Percentiles rank a stretch among this genome's conserved stretches.
Conservation (phyloP, 92 coral and sea anemone species). For the Palythoa heliodiscus region DNA sequence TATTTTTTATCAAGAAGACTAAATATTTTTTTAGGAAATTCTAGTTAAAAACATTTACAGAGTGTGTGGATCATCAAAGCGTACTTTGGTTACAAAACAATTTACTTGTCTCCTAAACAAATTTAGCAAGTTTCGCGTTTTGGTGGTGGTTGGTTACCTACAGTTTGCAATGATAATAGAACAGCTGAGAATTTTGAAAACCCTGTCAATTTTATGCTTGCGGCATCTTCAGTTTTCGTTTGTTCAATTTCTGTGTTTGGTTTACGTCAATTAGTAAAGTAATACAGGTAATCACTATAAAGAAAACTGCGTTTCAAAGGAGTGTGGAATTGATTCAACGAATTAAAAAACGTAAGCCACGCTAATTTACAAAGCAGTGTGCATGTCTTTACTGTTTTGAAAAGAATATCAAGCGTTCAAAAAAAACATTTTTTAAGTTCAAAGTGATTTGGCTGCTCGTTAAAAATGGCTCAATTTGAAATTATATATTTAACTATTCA, state of each 20-base stretch:
- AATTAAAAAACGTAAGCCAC: neutral
- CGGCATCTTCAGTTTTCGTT: conserved; percentile 9
- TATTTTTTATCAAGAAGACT: neutral
- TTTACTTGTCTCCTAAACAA: neutral
- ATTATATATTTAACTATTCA: neutral
- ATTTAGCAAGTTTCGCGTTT: neutral
- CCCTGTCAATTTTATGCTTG: neutral
- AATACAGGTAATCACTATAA: neutral
- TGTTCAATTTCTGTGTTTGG: neutral
- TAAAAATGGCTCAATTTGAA: neutral
- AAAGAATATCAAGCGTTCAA: neutral
- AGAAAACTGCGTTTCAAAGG: conserved; percentile 18
- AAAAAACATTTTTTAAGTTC: neutral
- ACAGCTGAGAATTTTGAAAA: conserved; percentile 3
- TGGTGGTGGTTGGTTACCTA: neutral
- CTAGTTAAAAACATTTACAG: neutral
- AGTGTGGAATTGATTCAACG: neutral
- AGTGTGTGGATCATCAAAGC: neutral
- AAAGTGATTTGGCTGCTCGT: neutral
- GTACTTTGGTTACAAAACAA: neutral
- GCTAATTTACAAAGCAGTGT: neutral
- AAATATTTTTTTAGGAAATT: neutral
- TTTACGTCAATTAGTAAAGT: conserved; percentile 18
- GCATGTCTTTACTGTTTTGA: neutral
- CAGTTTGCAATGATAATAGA: neutral